Evolutionary conservation across 2,797 vertebrate genomes (phyloP).

Genomic region (Todus mexicanus): DNA sequence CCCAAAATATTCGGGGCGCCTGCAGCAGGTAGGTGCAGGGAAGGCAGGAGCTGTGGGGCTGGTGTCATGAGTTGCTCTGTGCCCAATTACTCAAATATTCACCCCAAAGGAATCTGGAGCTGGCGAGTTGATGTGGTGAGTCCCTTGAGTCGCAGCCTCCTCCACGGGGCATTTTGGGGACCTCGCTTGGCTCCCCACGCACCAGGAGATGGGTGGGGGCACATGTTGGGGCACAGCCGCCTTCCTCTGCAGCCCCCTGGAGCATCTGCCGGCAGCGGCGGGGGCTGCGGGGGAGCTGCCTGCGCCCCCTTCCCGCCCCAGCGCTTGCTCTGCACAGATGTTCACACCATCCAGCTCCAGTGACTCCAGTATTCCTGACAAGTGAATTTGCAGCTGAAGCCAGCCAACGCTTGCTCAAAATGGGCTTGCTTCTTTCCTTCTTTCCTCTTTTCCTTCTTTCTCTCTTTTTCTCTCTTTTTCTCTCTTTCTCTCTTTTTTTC

Average conservation of each 20-base stretch:
- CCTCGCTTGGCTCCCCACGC: background rate
- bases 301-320: background rate
- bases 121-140: background rate
- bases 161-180: background rate
- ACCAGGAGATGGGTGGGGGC: background rate
- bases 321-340: background rate
- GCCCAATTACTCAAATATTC: background rate
- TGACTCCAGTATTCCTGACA: background rate
- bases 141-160: background rate
- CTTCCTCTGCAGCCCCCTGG: background rate
- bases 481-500: too few species aligned
- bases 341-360: background rate
- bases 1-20: background rate
- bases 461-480: too few species aligned
- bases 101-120: background rate
- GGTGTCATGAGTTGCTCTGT: fast-evolving
- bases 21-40: background rate
- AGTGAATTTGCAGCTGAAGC: background rate
- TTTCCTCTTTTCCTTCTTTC: background rate
- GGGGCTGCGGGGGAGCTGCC: background rate
- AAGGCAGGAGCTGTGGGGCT: background rate
- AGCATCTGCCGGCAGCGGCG: background rate
- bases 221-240: fast-evolving
- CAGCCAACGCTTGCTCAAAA: background rate
- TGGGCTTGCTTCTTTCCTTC: background rate